Evolutionary conservation across 1,140 invertebrate genomes (phyloP).

Genomic region (Propsilocerus akamusi): DNA sequence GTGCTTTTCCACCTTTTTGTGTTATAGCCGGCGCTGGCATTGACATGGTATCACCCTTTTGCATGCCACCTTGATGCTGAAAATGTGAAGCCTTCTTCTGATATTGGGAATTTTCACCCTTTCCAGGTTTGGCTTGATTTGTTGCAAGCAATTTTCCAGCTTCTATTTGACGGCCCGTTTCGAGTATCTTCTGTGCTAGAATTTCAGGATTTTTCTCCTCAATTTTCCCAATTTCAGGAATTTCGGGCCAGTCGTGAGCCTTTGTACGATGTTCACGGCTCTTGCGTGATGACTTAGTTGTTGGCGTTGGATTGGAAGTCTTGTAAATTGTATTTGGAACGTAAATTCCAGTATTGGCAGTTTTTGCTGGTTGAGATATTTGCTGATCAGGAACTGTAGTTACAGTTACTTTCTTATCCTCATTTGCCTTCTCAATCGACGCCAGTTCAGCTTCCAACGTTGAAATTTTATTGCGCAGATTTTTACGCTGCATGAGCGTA

Average conservation of each 20-base stretch:
- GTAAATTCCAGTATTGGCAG: not conserved
- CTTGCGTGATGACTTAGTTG: conserved; percentile 34
- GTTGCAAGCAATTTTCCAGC: conserved; percentile 41
- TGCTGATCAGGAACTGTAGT: conserved; percentile 16
- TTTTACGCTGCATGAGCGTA: conserved; percentile 60
- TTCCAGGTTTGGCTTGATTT: conserved; percentile 13
- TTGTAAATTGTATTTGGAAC: conserved; percentile 7
- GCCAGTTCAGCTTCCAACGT: conserved; percentile 55
- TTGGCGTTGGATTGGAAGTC: conserved; percentile 8
- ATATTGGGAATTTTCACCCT: conserved; percentile 2
- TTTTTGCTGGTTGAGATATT: conserved; percentile 13
- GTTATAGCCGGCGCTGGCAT: conserved; percentile 8
- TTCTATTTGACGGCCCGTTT: conserved; percentile 72
- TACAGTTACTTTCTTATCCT: conserved; percentile 35
- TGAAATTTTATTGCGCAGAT: conserved; percentile 56
- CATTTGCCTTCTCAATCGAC: conserved; percentile 46
- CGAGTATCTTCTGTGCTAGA: conserved; percentile 71
- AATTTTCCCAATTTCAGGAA: conserved; percentile 75
- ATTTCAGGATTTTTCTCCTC: conserved; percentile 82
- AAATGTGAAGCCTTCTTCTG: not conserved
- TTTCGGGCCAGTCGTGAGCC: conserved; percentile 78
- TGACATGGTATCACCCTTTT: conserved; percentile 7
- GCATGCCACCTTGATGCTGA: conserved; percentile 4
- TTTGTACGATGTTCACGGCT: conserved; percentile 50
- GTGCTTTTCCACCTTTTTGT: not conserved